Conservation (phyloP, 2,797 vertebrate species). For the Strix occidentalis region DNA sequence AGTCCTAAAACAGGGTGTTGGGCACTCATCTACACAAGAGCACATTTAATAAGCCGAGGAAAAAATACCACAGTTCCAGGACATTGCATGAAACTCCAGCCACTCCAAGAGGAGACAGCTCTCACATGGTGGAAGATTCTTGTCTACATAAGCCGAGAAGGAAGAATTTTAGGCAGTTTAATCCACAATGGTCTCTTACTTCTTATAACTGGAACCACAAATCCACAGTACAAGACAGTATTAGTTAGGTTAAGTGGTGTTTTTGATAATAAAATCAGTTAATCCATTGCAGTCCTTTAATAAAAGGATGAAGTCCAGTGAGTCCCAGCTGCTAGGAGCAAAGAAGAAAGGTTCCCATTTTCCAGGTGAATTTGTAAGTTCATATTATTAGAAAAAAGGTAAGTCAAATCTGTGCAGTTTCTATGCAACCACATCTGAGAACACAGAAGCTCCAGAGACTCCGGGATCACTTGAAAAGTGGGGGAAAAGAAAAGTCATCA, state of each 20-base stretch:
- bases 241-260: constrained; percentile 49
- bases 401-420: constrained; percentile 65
- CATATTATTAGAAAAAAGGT: neutral
- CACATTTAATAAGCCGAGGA: constrained; percentile 51
- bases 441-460: constrained; percentile 44
- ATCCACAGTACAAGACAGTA: constrained; percentile 45
- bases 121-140: constrained; percentile 14
- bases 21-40: constrained; percentile 60
- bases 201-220: constrained; percentile 45
- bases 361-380: constrained; percentile 22
- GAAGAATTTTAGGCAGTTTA: constrained; percentile 48
- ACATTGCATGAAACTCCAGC: constrained; percentile 43
- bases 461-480: constrained; percentile 16
- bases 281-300: constrained; percentile 43
- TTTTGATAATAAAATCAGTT: constrained; percentile 33
- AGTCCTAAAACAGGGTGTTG: constrained; percentile 63
- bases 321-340: constrained; percentile 22
- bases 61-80: constrained; percentile 55
- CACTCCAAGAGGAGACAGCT: constrained; percentile 32
- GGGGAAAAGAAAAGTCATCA: constrained; percentile 36
- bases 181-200: constrained; percentile 44
- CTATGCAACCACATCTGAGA: constrained; percentile 35
- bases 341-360: constrained; percentile 35
- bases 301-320: constrained; percentile 35
- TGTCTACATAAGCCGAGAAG: constrained; percentile 23